These are phyloP conservation scores for Aelia acuminata DNA, from an alignment of 2,888 invertebrate species.

Conservation along the genomic window DNA sequence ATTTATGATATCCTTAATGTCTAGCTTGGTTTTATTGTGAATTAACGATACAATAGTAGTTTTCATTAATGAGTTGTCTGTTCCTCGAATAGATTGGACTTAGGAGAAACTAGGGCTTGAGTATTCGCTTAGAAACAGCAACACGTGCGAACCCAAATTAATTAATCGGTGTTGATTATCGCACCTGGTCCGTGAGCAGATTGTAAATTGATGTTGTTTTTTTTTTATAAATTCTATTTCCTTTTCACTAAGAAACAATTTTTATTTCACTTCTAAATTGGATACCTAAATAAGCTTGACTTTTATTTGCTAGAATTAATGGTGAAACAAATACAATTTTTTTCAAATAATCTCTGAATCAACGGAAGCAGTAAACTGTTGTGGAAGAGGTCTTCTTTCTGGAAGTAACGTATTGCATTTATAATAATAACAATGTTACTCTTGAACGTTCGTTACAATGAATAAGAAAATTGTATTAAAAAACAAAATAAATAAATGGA, in stretches of 20 bases:
- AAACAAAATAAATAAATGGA: too few species aligned
- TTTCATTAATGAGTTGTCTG: background rate
- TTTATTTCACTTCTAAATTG: background rate
- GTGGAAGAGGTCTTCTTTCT: too few species aligned
- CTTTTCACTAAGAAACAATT: background rate
- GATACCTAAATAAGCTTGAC: too few species aligned
- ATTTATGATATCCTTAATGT: background rate
- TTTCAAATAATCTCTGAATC: too few species aligned
- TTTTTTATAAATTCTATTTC: background rate
- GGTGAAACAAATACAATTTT: too few species aligned
- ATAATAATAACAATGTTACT: too few species aligned
- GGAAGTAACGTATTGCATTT: too few species aligned
- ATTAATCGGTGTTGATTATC: conserved; percentile 3
- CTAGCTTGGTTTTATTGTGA: too few species aligned
- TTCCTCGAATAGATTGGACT: background rate
- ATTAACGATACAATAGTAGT: background rate
- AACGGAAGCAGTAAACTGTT: too few species aligned
- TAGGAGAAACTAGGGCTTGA: background rate
- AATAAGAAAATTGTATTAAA: too few species aligned
- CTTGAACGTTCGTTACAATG: too few species aligned
- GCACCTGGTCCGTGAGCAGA: background rate
- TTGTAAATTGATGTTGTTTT: background rate
- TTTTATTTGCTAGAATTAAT: too few species aligned
- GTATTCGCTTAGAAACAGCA: background rate
- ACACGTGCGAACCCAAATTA: conserved; percentile 7